Percentiles rank a stretch among this genome's conserved stretches.
Conservation (phyloP, 1,140 invertebrate genomes). For the Drosophila ercepeae region DNA sequence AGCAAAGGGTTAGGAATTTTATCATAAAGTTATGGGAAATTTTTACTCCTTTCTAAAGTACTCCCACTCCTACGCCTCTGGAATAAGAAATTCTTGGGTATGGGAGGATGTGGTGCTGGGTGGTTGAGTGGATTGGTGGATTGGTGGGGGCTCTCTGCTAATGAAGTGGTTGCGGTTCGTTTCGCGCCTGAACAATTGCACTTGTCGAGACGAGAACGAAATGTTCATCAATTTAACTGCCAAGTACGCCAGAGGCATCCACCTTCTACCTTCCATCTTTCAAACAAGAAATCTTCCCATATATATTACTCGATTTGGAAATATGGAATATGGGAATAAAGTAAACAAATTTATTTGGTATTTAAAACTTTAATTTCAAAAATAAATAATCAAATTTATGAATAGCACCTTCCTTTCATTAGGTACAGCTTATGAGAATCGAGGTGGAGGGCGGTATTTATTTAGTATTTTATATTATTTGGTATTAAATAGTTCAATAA, state of each 20-base stretch:
- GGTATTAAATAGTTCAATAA: too few species aligned
- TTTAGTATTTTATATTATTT: too few species aligned
- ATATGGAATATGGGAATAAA: not conserved
- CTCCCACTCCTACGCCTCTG: not conserved
- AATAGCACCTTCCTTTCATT: too few species aligned
- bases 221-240: constrained; percentile 73
- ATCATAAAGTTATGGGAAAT: not conserved
- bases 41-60: not conserved
- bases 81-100: constrained; percentile 10
- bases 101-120: not conserved
- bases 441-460: too few species aligned
- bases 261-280: not conserved
- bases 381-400: too few species aligned
- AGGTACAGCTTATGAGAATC: too few species aligned
- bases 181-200: constrained; percentile 71
- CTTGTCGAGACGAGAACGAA: constrained; percentile 65
- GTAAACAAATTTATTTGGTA: too few species aligned
- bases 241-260: constrained; percentile 33
- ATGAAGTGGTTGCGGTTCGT: constrained; percentile 70
- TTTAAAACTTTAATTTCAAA: too few species aligned
- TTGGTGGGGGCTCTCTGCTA: constrained; percentile 29
- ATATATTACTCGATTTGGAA: too few species aligned
- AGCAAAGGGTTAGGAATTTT: too few species aligned
- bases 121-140: not conserved
- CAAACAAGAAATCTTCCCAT: not conserved